Base-by-base conservation (phyloP, 2,113 vertebrate genomes). In the Osmerus mordax region DNA sequence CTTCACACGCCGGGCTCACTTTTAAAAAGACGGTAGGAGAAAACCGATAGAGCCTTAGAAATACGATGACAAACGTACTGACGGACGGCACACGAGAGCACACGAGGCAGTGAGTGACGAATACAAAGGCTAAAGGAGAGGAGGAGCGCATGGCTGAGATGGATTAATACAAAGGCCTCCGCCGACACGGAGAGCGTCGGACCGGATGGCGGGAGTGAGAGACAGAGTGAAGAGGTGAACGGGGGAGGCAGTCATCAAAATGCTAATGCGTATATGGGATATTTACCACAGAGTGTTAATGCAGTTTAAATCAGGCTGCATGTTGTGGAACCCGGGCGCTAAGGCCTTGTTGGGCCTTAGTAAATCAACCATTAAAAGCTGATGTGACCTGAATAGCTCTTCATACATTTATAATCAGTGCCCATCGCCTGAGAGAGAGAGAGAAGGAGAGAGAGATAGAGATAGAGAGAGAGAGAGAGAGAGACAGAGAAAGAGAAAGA, bases 301-400 rank as follows among this genome's bases (percentile, higher is more conserved):
- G 86, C 80, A 78, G 82, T 92, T 90, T 92, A 89, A 92, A 91
- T 86, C 89, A 84, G 87, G 75, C 83, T 89, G 80, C 89, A 87
- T 88, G 89, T 88, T 83, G 81, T 62, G 76, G 72, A 69, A 78
- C 86, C 86, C 85, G 41, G 82, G 85, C 86, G 82, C 73, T 58
- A 55, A 78, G 82, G 78, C 77, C 79, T 79, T 78, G 87, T 84
- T 81, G 76, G 71, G 71, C 60, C 60, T 71, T 79, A 74, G 88
- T 90, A 90, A 90, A 91, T 91, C 89, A 89, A 79, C 82, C 87
- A 88, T 89, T 91, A 90, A 88, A 89, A 85, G 83, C 88, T 87
- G 84, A 84, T 90, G 87, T 91, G 89, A 87, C 89, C 87, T 86
- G 86, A 88, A 90, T 89, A 85, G 84, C 74, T 61, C 80, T 81